phyloP scores from a whole-genome alignment of 2,797 vertebrate genomes.

The Rhabdophis nuchalis region DNA sequence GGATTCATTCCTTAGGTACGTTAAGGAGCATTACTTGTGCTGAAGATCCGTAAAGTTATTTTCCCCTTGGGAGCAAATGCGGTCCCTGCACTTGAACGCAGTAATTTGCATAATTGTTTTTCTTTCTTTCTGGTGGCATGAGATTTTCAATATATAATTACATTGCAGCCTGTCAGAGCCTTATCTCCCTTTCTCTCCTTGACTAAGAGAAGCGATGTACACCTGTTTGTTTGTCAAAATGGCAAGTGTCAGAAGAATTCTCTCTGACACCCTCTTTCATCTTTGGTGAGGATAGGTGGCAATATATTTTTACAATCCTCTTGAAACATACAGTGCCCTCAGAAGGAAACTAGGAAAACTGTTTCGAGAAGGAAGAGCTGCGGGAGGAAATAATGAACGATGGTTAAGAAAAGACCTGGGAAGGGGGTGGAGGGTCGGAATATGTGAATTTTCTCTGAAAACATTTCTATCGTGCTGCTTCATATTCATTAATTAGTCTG shows the following conservation, averaged over 20 bases:
- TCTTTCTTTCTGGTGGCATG: neutral
- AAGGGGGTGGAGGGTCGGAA: neutral
- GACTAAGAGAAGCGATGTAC: neutral
- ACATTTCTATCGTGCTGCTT: conserved; percentile 70
- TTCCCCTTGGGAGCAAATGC: conserved; percentile 15
- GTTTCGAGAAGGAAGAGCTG: neutral
- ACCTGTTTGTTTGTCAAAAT: neutral
- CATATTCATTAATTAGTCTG: conserved; percentile 85
- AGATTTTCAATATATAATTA: neutral
- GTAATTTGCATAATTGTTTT: neutral
- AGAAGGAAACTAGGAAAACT: neutral
- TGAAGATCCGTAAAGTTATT: neutral
- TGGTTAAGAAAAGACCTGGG: neutral
- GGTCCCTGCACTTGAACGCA: neutral
- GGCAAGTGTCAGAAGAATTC: conserved; percentile 16
- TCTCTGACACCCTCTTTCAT: conserved; percentile 14
- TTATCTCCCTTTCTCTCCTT: neutral
- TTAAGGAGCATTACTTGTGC: neutral
- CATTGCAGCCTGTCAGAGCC: neutral
- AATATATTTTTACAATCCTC: neutral
- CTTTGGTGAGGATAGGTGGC: conserved; percentile 29
- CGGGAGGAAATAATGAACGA: neutral
- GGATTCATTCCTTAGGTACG: neutral
- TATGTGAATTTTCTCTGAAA: conserved; percentile 59
- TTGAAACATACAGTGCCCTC: conserved; percentile 20